Evolutionary conservation across 2,113 vertebrate genomes (phyloP).

Genomic region (Rhinopomastus cyanomelas): DNA sequence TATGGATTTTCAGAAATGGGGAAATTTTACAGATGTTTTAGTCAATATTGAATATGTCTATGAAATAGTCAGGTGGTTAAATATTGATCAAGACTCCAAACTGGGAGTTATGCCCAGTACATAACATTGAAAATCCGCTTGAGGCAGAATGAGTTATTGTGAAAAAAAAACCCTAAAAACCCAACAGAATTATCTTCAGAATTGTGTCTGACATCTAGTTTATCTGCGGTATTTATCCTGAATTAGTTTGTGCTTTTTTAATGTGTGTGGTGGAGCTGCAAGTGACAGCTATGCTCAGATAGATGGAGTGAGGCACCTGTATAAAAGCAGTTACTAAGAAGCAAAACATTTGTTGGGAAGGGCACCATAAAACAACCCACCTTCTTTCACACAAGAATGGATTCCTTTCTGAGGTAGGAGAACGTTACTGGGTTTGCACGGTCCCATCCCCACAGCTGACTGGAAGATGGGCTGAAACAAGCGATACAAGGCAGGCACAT

Average conservation of each 20-base stretch:
- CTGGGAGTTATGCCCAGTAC: background rate
- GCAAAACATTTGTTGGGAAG: background rate
- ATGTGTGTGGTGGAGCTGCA: background rate
- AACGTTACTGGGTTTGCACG: background rate
- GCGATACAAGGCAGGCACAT: background rate
- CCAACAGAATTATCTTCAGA: background rate
- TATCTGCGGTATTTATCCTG: background rate
- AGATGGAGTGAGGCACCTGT: background rate
- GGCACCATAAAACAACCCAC: background rate
- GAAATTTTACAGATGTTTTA: background rate
- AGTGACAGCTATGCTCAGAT: background rate
- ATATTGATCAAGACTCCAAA: background rate
- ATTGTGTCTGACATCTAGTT: background rate
- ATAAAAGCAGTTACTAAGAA: background rate
- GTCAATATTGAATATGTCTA: background rate
- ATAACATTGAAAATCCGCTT: background rate
- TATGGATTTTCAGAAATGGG: background rate
- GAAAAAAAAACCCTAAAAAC: fast-evolving
- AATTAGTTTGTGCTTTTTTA: background rate
- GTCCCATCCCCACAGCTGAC: background rate
- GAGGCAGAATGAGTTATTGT: background rate
- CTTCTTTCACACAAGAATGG: background rate
- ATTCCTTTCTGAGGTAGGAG: background rate
- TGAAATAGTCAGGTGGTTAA: background rate
- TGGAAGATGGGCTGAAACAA: background rate